Evolutionary conservation across 2,888 invertebrate genomes (phyloP), one percentile per base, ranked within the genome.

Genomic region (Nemotelus pantherinus): DNA sequence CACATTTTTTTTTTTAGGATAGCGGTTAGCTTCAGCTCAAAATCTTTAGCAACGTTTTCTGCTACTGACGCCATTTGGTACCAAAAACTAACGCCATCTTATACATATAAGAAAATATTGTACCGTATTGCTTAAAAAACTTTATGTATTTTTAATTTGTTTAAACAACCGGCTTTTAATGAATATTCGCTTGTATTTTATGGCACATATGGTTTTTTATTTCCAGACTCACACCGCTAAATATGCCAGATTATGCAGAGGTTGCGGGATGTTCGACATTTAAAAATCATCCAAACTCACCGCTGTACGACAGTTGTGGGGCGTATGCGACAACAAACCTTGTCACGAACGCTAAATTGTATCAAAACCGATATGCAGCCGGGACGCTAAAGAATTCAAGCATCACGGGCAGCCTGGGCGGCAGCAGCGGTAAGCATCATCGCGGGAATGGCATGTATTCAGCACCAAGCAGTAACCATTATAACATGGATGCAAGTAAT

Each of bases 231-330:
- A 87, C 87, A 80, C 87, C 87, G 76, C 82, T 87, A 82, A 87
- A 87, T 82, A 87, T 87, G 87, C 87, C 87, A 81, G 87, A 87
- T 84, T 87, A 87, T 83, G 87, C 87, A 81, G 87, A 87, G 84
- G 87, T 87, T 9, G 81, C 82, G 25, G 87, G 86, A 81, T 87
- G 87, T 83, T 87, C 87, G 80, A 86, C 87, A 83, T 87, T 87
- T 83, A 87, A 87, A 85, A 86, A 85, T 80, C 70, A 70, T 43
- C 84, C 86, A 67, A 83, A 82, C 57, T 80, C 82, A 64, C 81
- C 81, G 39, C 83, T 87, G 79, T 87, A 87, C 80, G 87, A 87
- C 82, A 87, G 86, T 83, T 87, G 85, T 74, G 87, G 87, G 71
- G 87, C 87, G 72, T 87, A 87, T 82, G 87, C 87, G 82, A 87